Percentiles rank a stretch among this genome's conserved stretches.
phyloP scores from a whole-genome alignment of 2,888 invertebrate species.

The Microdon myrmicae region DNA sequence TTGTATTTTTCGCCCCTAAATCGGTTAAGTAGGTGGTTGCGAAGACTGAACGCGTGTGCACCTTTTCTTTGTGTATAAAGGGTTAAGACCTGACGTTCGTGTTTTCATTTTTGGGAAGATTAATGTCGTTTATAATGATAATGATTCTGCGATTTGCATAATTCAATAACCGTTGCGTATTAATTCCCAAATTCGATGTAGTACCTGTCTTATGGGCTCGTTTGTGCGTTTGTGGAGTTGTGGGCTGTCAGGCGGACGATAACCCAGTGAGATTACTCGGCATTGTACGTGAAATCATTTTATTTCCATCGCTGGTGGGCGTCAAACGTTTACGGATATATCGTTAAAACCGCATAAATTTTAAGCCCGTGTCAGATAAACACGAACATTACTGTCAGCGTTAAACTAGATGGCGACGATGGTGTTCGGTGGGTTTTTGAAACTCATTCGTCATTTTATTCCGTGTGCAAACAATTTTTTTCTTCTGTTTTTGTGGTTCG shows the following conservation, averaged over 20 bases:
- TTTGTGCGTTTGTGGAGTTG: not conserved
- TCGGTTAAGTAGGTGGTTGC: no score
- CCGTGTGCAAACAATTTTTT: slow-evolving; percentile 36
- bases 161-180: slow-evolving; percentile 47
- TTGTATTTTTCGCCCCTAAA: no score
- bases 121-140: slow-evolving; percentile 51
- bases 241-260: slow-evolving; percentile 10
- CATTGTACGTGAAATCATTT: no score
- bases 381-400: slow-evolving; percentile 44
- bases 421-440: slow-evolving; percentile 15
- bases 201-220: not conserved
- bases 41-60: not conserved
- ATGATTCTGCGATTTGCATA: slow-evolving; percentile 48
- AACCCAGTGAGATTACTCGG: slow-evolving; percentile 46
- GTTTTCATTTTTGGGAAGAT: slow-evolving; percentile 37
- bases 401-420: no score
- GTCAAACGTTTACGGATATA: slow-evolving; percentile 8
- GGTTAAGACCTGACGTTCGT: no score
- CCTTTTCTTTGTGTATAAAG: not conserved
- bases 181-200: slow-evolving; percentile 39
- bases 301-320: no score
- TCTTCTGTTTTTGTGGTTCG: slow-evolving; percentile 1
- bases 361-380: slow-evolving; percentile 50
- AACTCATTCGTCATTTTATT: slow-evolving; percentile 47
- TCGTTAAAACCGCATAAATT: slow-evolving; percentile 47